Conservation (phyloP, 2,888 invertebrate genomes). For the Corbicula japonica region DNA sequence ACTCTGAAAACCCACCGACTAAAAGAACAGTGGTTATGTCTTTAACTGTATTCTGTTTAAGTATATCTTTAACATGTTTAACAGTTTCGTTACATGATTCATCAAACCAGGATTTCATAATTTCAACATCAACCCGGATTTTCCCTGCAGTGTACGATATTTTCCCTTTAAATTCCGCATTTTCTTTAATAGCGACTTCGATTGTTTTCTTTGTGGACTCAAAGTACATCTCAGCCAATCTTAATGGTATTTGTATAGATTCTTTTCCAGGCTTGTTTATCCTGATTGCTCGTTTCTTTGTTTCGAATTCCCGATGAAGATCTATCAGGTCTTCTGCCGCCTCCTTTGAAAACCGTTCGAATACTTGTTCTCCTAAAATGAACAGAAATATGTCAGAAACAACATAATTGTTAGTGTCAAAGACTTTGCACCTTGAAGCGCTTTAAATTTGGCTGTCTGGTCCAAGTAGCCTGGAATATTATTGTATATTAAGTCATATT, state of each 20-base stretch:
- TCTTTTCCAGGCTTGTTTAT: conserved; percentile 51
- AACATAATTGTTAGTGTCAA: no score
- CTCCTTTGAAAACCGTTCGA: conserved; percentile 37
- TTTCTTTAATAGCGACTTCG: conserved; percentile 39
- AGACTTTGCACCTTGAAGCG: no score
- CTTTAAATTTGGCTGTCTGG: no score
- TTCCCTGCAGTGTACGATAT: conserved; percentile 57
- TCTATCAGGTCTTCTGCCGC: conserved; percentile 63
- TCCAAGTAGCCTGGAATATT: no score
- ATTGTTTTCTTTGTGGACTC: conserved; percentile 28
- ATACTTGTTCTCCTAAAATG: conserved; percentile 47
- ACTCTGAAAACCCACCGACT: conserved; percentile 73
- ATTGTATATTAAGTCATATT: no score
- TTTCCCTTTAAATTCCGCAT: conserved; percentile 44
- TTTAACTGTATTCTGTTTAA: conserved; percentile 43
- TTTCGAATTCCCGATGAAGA: conserved; percentile 68
- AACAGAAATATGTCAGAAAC: no score
- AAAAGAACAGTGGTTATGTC: conserved; percentile 63
- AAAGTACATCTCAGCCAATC: conserved; percentile 50
- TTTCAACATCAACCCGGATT: conserved; percentile 53
- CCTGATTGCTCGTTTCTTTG: conserved; percentile 65
- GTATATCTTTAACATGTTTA: conserved; percentile 60
- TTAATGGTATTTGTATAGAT: conserved; percentile 63
- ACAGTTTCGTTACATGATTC: conserved; percentile 56
- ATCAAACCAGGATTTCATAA: conserved; percentile 58